Conservation (phyloP, 2,113 vertebrate species). For the Hippocampus comes region DNA sequence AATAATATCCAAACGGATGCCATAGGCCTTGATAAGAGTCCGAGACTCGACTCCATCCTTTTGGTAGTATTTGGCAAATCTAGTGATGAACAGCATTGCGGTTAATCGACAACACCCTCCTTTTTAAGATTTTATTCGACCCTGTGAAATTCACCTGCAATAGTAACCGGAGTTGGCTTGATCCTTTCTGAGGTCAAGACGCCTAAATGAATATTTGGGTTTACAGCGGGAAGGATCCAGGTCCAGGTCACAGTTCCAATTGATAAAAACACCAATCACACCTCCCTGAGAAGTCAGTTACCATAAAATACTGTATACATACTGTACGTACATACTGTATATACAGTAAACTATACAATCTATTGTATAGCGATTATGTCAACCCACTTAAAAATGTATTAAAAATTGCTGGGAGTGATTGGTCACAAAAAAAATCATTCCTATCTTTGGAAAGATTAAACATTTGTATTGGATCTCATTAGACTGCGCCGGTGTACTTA, state of each 20-base stretch:
- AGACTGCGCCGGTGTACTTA: too few relatives aligned
- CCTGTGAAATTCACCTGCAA: constrained; percentile 70
- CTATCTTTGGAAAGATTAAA: neutral
- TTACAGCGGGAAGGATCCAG: constrained; percentile 73
- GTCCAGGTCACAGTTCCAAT: constrained; percentile 82
- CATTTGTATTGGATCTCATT: neutral
- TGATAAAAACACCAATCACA: constrained; percentile 82
- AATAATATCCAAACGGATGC: constrained; percentile 85
- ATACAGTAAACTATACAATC: neutral
- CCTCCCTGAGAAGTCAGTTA: constrained; percentile 70
- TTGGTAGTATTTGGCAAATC: constrained; percentile 84
- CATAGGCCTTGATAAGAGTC: constrained; percentile 83
- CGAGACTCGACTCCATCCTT: constrained; percentile 73
- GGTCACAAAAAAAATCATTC: neutral
- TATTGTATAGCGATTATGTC: neutral
- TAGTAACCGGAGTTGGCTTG: constrained; percentile 73
- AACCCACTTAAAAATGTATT: neutral
- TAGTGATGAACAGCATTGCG: constrained; percentile 21
- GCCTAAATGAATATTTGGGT: constrained; percentile 80
- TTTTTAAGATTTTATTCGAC: neutral
- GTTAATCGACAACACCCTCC: neutral
- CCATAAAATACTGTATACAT: neutral
- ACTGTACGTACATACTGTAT: too few relatives aligned
- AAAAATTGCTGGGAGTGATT: neutral
- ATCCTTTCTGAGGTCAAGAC: constrained; percentile 75